Conservation (phyloP, 1,140 invertebrate species). For the Oscheius sp. region DNA sequence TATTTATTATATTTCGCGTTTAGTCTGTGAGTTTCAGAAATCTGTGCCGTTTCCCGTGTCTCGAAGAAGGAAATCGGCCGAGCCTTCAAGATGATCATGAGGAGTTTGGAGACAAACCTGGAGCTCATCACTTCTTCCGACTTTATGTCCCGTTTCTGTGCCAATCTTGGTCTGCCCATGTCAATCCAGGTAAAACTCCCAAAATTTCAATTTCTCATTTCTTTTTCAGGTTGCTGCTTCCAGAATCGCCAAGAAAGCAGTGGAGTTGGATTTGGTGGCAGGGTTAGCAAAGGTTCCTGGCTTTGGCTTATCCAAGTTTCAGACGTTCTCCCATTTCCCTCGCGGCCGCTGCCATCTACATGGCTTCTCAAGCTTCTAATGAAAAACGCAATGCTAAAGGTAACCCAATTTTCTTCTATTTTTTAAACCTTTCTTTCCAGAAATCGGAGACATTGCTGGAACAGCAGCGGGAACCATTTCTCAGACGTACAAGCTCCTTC, state of each 20-base stretch:
- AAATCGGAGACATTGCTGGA: slow-evolving; percentile 96
- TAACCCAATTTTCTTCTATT: slow-evolving; percentile 15
- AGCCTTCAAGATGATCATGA: slow-evolving; percentile 86
- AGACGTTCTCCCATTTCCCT: slow-evolving; percentile 96
- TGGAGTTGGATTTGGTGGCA: slow-evolving; percentile 93
- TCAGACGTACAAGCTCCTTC: slow-evolving; percentile 96
- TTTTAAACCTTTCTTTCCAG: too few relatives aligned
- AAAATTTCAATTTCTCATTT: too few relatives aligned
- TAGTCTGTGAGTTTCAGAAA: slow-evolving; percentile 70
- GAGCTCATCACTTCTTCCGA: slow-evolving; percentile 96
- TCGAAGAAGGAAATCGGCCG: slow-evolving; percentile 98
- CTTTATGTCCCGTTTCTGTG: slow-evolving; percentile 78
- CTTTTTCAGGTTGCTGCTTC: slow-evolving; percentile 81
- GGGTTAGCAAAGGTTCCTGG: too few relatives aligned
- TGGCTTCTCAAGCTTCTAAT: slow-evolving; percentile 95
- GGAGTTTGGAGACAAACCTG: slow-evolving; percentile 85
- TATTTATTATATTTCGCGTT: too few relatives aligned
- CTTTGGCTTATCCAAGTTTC: too few relatives aligned
- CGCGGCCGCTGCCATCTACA: slow-evolving; percentile 97
- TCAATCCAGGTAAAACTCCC: slow-evolving; percentile 67
- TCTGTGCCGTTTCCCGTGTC: slow-evolving; percentile 95
- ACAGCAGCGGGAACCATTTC: slow-evolving; percentile 97
- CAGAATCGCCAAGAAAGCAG: slow-evolving; percentile 90
- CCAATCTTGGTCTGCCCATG: slow-evolving; percentile 74
- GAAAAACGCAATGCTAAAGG: slow-evolving; percentile 71